A percentile compares a stretch with the other conserved stretches of the same genome.
These are phyloP conservation scores for Microctonus hyperodae DNA, from an alignment of 2,888 invertebrate species.

Conservation along the genomic window DNA sequence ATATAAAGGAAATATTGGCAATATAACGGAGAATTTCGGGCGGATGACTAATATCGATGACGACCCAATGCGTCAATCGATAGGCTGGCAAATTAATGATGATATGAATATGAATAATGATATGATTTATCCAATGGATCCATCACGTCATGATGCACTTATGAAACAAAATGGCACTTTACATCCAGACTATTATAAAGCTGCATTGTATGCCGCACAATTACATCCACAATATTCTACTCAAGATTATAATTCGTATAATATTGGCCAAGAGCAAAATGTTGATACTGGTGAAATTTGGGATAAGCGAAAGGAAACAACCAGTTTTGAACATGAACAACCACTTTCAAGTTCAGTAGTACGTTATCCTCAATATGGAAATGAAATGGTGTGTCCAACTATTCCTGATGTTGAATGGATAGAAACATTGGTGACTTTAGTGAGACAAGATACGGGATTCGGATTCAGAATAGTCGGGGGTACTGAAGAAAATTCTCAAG, in stretches of 20 bases:
- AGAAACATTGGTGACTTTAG: conserved; percentile 80
- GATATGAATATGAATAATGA: conserved; percentile 56
- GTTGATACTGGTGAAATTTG: conserved; percentile 62
- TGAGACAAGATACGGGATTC: conserved; percentile 92
- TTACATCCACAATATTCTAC: conserved; percentile 58
- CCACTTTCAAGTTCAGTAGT: conserved; percentile 64
- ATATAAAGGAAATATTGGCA: conserved; percentile 56
- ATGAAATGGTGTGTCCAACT: conserved; percentile 58
- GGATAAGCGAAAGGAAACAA: conserved; percentile 66
- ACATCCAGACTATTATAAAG: conserved; percentile 58
- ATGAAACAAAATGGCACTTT: conserved; percentile 57
- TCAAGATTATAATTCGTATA: conserved; percentile 56
- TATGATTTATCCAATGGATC: conserved; percentile 54
- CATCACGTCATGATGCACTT: conserved; percentile 52
- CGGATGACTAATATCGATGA: conserved; percentile 47
- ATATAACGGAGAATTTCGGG: conserved; percentile 55
- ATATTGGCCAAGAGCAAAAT: conserved; percentile 60
- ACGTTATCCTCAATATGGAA: conserved; percentile 59
- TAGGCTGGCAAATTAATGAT: conserved; percentile 53
- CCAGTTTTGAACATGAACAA: conserved; percentile 70
- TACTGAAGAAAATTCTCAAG: conserved; percentile 94
- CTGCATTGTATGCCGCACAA: conserved; percentile 53
- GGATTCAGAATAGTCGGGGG: conserved; percentile 99
- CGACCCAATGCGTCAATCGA: conserved; percentile 33
- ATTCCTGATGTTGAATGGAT: conserved; percentile 64